Evolutionary conservation across 2,888 invertebrate genomes (phyloP).

Genomic region (Schizaphis graminum): DNA sequence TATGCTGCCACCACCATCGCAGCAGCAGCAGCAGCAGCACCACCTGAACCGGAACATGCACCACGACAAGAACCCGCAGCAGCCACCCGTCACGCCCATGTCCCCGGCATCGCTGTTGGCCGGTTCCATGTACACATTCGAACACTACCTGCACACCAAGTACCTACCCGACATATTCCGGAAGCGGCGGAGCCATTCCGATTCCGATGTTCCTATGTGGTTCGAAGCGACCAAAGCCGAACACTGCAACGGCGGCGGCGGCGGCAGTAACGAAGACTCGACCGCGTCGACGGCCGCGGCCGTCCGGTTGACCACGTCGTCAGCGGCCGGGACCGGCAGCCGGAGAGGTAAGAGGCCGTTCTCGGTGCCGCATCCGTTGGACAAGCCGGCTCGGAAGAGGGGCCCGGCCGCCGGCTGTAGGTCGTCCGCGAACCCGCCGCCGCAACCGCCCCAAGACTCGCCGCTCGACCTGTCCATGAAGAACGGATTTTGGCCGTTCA

Average conservation of each 20-base stretch:
- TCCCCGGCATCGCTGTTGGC: slow-evolving; percentile 73
- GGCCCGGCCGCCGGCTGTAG: slow-evolving; percentile 70
- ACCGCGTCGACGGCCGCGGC: slow-evolving; percentile 72
- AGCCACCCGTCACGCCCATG: slow-evolving; percentile 75
- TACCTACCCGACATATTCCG: slow-evolving; percentile 77
- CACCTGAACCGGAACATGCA: slow-evolving; percentile 71
- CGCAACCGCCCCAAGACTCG: slow-evolving; percentile 81
- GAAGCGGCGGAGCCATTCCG: slow-evolving; percentile 76
- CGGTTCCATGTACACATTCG: slow-evolving; percentile 76
- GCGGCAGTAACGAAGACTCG: slow-evolving; percentile 70
- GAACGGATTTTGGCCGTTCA: slow-evolving; percentile 70
- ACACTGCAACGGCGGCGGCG: slow-evolving; percentile 70
- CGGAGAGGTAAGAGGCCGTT: slow-evolving; percentile 68
- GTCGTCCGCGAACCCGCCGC: slow-evolving; percentile 73
- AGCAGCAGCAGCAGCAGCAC: slow-evolving; percentile 67
- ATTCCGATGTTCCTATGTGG: slow-evolving; percentile 77
- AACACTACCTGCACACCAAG: slow-evolving; percentile 77
- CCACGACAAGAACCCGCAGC: slow-evolving; percentile 70
- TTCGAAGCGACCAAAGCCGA: slow-evolving; percentile 73
- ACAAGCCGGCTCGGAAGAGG: slow-evolving; percentile 69
- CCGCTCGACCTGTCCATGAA: slow-evolving; percentile 89
- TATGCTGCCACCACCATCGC: slow-evolving; percentile 65
- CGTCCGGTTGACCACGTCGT: slow-evolving; percentile 72
- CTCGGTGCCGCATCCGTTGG: slow-evolving; percentile 69
- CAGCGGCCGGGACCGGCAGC: slow-evolving; percentile 76